A percentile compares a stretch with the other conserved stretches of the same genome.
phyloP scores from a whole-genome alignment of 2,888 invertebrate species.

The Blera fallax region DNA sequence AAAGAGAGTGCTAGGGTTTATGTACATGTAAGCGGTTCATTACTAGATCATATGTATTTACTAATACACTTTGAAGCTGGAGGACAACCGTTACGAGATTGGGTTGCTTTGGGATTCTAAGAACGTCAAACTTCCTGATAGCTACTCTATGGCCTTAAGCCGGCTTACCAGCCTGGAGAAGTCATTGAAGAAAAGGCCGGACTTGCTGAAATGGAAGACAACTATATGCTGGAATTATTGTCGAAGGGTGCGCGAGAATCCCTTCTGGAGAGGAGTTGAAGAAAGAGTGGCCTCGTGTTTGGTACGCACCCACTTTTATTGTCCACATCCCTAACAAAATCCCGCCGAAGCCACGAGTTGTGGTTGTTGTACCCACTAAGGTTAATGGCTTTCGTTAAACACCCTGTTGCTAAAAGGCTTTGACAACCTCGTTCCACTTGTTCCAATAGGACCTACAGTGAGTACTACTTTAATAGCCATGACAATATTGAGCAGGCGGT shows the following conservation, averaged over 20 bases:
- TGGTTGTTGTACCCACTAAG: neutral
- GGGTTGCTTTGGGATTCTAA: slow-evolving; percentile 5
- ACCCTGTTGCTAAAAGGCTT: neutral
- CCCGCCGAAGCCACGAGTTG: too few relatives aligned
- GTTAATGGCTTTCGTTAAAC: neutral
- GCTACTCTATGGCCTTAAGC: too few relatives aligned
- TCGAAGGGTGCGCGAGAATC: too few relatives aligned
- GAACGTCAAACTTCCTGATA: neutral
- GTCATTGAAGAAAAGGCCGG: too few relatives aligned
- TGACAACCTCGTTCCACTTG: too few relatives aligned
- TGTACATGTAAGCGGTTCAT: too few relatives aligned
- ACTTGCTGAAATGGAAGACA: too few relatives aligned
- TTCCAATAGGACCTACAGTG: too few relatives aligned
- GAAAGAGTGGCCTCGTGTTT: neutral
- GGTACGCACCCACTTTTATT: neutral
- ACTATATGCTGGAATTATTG: too few relatives aligned
- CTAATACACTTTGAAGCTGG: neutral
- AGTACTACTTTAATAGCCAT: neutral
- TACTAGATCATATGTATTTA: too few relatives aligned
- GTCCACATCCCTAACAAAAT: neutral
- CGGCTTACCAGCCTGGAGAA: too few relatives aligned
- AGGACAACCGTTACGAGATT: slow-evolving; percentile 16
- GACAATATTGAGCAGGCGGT: neutral
- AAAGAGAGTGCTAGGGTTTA: too few relatives aligned
- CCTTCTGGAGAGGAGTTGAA: slow-evolving; percentile 28